Conservation (phyloP, 2,797 vertebrate genomes). For the Urophycis tenuis region DNA sequence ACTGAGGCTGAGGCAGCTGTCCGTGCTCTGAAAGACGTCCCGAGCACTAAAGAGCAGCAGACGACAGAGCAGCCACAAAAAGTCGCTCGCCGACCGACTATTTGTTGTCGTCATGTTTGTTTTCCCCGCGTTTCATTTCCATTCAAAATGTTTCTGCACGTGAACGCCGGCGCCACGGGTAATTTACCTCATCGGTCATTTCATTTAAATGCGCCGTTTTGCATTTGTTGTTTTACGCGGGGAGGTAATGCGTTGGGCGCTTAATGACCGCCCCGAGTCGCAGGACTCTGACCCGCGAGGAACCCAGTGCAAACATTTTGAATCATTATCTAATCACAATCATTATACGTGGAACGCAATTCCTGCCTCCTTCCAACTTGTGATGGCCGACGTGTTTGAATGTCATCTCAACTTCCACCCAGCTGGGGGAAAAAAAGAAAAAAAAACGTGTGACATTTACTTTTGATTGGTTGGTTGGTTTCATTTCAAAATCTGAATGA, state of each 20-base stretch:
- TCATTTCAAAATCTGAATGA: neutral
- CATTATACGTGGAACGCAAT: neutral
- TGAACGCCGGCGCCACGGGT: neutral
- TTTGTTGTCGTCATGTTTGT: neutral
- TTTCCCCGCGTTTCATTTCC: neutral
- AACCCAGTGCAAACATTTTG: neutral
- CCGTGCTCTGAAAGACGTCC: slow-evolving; percentile 52
- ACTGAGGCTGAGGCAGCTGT: slow-evolving; percentile 60
- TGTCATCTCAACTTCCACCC: neutral
- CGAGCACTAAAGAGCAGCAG: slow-evolving; percentile 20
- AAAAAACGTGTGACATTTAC: too few relatives aligned
- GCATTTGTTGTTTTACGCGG: neutral
- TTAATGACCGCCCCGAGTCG: neutral
- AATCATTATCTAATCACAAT: neutral
- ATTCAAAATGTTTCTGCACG: slow-evolving; percentile 13
- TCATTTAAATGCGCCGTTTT: neutral
- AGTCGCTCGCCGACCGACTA: neutral
- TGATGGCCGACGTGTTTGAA: neutral
- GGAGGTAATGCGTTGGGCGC: neutral
- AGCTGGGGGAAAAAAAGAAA: neutral
- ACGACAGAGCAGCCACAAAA: slow-evolving; percentile 5
- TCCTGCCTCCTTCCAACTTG: neutral
- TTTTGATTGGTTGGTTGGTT: neutral
- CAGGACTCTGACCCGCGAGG: neutral
- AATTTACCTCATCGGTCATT: neutral